Evolutionary conservation across 1,140 invertebrate species (phyloP).

Genomic region (Mya arenaria): DNA sequence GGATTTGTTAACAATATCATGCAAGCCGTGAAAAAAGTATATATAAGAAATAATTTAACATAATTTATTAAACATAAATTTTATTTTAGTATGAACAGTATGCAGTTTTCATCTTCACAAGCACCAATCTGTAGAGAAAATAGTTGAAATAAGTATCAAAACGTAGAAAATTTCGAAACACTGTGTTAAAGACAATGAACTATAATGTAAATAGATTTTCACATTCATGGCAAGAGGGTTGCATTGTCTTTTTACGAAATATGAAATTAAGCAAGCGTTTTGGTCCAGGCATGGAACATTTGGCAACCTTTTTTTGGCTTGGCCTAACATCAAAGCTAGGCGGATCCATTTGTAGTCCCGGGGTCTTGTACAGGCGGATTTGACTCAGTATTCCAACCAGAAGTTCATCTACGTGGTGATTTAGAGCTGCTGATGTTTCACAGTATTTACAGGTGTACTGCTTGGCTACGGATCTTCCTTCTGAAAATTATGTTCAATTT

Average conservation of each 20-base stretch:
- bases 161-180: no score
- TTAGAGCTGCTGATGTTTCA: slow-evolving; percentile 90
- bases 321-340: slow-evolving; percentile 21
- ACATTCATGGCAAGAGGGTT: slow-evolving; percentile 31
- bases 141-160: no score
- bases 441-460: slow-evolving; percentile 90
- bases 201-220: slow-evolving; percentile 51
- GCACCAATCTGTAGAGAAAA: no score
- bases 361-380: slow-evolving; percentile 76
- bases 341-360: slow-evolving; percentile 27
- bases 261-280: slow-evolving; percentile 32
- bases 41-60: no score
- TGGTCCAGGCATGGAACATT: slow-evolving; percentile 26
- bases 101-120: no score
- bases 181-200: no score
- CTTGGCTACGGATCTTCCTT: slow-evolving; percentile 83
- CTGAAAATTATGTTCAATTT: slow-evolving; percentile 71
- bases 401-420: slow-evolving; percentile 91
- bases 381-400: slow-evolving; percentile 88
- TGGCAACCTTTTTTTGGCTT: background rate
- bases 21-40: no score
- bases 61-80: no score
- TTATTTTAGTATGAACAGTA: no score
- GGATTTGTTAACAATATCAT: no score
- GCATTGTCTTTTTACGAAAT: slow-evolving; percentile 19